Evolutionary conservation across 1,140 invertebrate species (phyloP).

Genomic region (Drosophila repletoides): DNA sequence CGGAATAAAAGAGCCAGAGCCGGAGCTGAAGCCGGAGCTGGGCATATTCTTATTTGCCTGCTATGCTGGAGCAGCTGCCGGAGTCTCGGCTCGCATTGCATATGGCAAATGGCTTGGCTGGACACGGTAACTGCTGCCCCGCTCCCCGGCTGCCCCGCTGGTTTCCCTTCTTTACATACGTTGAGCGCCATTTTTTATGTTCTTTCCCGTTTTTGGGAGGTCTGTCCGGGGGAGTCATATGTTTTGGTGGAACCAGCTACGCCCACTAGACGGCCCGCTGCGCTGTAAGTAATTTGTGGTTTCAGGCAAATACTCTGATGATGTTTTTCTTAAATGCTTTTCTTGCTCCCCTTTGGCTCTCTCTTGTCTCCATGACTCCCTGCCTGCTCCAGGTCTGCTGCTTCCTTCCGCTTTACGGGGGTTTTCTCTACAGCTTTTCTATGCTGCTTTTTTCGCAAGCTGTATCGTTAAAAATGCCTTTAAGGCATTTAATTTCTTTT

Average conservation of each 20-base stretch:
- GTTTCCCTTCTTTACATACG: constrained; percentile 62
- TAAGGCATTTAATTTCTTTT: constrained; percentile 80
- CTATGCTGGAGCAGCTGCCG: constrained; percentile 10
- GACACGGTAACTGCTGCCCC: constrained; percentile 39
- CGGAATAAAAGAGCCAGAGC: background rate
- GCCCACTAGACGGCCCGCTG: constrained; percentile 68
- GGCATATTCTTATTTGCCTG: constrained; percentile 49
- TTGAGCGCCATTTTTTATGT: constrained; percentile 32
- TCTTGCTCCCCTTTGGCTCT: constrained; percentile 36
- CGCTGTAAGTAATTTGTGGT: constrained; percentile 81
- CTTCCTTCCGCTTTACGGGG: constrained; percentile 33
- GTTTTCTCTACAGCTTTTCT: constrained; percentile 33
- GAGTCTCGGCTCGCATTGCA: constrained; percentile 16
- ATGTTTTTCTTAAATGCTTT: constrained; percentile 81
- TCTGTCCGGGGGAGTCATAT: constrained; percentile 15
- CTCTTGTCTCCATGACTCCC: background rate
- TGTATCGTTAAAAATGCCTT: constrained; percentile 81
- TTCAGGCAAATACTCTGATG: constrained; percentile 79
- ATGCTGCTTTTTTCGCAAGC: constrained; percentile 25
- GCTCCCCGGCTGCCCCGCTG: constrained; percentile 44
- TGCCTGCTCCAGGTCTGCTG: background rate
- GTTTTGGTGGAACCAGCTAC: constrained; percentile 43
- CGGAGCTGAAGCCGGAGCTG: background rate
- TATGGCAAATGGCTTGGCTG: constrained; percentile 42
- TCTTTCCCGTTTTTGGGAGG: background rate